Percentiles rank a stretch among this genome's conserved stretches.
Evolutionary conservation across 2,113 vertebrate genomes (phyloP).

Genomic region (Accipiter cooperii): DNA sequence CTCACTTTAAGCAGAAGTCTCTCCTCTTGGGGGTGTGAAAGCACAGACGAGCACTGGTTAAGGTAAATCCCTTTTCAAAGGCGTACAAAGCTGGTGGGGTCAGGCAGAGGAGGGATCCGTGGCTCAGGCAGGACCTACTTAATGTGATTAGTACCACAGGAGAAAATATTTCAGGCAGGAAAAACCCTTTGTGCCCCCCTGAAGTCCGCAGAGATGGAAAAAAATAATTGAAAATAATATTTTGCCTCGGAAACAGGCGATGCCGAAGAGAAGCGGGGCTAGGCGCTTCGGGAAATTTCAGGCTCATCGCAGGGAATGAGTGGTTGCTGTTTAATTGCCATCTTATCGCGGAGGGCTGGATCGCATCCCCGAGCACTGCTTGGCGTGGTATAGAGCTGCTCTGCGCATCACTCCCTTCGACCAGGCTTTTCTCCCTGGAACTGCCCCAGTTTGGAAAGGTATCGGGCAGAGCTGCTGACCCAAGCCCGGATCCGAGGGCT

Average conservation of each 20-base stretch:
- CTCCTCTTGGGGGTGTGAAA: background rate
- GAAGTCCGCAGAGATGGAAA: background rate
- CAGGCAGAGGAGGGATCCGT: background rate
- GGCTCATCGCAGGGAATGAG: background rate
- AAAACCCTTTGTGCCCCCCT: background rate
- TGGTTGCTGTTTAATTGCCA: background rate
- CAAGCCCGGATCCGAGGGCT: background rate
- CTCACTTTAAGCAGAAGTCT: background rate
- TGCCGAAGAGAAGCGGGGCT: background rate
- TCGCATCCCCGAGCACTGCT: background rate
- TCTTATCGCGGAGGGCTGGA: background rate
- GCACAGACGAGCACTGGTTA: accelerated
- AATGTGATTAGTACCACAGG: background rate
- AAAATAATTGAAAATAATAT: background rate
- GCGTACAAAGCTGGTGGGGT: background rate
- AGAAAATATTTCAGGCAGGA: background rate
- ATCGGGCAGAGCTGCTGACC: background rate
- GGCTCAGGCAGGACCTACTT: background rate
- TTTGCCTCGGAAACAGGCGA: too few relatives aligned
- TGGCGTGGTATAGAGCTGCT: background rate
- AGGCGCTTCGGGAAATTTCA: background rate
- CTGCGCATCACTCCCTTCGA: background rate
- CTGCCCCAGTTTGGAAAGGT: background rate
- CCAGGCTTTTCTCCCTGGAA: background rate
- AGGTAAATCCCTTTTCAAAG: background rate